phyloP scores from a whole-genome alignment of 2,113 vertebrate species.

The Tretioscincus oriximinensis region DNA sequence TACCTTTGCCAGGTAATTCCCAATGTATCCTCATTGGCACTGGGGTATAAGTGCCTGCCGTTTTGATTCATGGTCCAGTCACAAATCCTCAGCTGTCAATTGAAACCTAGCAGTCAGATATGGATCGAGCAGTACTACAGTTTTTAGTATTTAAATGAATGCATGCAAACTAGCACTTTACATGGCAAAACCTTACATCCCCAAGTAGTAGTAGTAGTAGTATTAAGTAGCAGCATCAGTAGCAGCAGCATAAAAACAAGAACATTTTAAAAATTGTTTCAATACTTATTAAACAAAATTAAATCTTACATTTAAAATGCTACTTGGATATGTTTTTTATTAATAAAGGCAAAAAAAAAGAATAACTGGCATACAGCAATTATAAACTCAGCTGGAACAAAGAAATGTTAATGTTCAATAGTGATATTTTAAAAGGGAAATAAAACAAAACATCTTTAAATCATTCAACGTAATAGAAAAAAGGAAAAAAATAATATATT shows the following conservation, averaged over 20 bases:
- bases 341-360: slow-evolving; percentile 73
- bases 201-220: slow-evolving; percentile 63
- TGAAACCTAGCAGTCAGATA: slow-evolving; percentile 99
- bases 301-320: slow-evolving; percentile 65
- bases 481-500: slow-evolving; percentile 59
- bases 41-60: slow-evolving; percentile 99
- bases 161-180: slow-evolving; percentile 84
- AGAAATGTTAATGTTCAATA: slow-evolving; percentile 79
- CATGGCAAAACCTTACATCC: slow-evolving; percentile 77
- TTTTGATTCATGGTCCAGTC: slow-evolving; percentile 99
- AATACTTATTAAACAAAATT: slow-evolving; percentile 69
- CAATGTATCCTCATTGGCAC: slow-evolving; percentile 99
- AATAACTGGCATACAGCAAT: slow-evolving; percentile 73
- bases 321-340: slow-evolving; percentile 66
- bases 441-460: slow-evolving; percentile 59
- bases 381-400: slow-evolving; percentile 75
- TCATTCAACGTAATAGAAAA: slow-evolving; percentile 60
- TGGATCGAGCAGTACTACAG: slow-evolving; percentile 94
- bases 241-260: slow-evolving; percentile 56
- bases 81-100: slow-evolving; percentile 99
- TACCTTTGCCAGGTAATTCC: slow-evolving; percentile 99
- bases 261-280: slow-evolving; percentile 55
- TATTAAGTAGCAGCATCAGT: slow-evolving; percentile 54
- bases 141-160: slow-evolving; percentile 90
- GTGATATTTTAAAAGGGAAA: slow-evolving; percentile 67